Conservation (phyloP, 2,888 invertebrate species). For the Asteroscopus sphinx region DNA sequence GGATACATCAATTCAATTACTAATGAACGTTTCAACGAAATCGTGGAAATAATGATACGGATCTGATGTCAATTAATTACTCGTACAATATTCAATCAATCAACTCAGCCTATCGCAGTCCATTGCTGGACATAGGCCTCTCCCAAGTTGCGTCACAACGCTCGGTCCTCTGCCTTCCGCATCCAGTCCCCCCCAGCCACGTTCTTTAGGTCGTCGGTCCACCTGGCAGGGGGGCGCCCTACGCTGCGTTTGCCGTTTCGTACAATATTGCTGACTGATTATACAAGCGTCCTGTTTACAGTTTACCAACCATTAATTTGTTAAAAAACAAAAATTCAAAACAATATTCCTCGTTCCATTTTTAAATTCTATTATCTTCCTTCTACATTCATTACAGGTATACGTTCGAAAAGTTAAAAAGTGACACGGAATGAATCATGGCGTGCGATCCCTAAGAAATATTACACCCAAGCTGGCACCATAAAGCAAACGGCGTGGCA, state of each 20-base stretch:
- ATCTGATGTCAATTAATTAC: slow-evolving; percentile 18
- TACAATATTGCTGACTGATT: slow-evolving; percentile 21
- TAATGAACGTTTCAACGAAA: slow-evolving; percentile 46
- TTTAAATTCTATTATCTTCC: slow-evolving; percentile 80
- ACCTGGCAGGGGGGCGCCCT: too few relatives aligned
- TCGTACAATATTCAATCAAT: too few relatives aligned
- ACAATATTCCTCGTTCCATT: slow-evolving; percentile 55
- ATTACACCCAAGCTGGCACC: slow-evolving; percentile 88
- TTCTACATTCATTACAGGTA: slow-evolving; percentile 85
- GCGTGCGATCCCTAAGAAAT: slow-evolving; percentile 89
- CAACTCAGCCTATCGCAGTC: too few relatives aligned
- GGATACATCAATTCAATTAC: slow-evolving; percentile 49
- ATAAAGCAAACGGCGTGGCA: slow-evolving; percentile 89
- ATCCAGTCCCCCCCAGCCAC: too few relatives aligned
- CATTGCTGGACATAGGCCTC: too few relatives aligned
- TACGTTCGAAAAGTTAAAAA: slow-evolving; percentile 86
- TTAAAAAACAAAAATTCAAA: slow-evolving; percentile 41
- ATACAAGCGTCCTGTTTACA: slow-evolving; percentile 14
- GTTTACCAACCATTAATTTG: slow-evolving; percentile 33
- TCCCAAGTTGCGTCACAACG: too few relatives aligned
- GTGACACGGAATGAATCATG: slow-evolving; percentile 87
- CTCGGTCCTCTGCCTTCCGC: too few relatives aligned
- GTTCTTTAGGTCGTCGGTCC: too few relatives aligned
- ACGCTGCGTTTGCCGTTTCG: too few relatives aligned
- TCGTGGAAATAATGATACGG: slow-evolving; percentile 14